These are phyloP conservation scores for Tetanocera ferruginea DNA, from an alignment of 2,888 invertebrate species.

Conservation along the genomic window DNA sequence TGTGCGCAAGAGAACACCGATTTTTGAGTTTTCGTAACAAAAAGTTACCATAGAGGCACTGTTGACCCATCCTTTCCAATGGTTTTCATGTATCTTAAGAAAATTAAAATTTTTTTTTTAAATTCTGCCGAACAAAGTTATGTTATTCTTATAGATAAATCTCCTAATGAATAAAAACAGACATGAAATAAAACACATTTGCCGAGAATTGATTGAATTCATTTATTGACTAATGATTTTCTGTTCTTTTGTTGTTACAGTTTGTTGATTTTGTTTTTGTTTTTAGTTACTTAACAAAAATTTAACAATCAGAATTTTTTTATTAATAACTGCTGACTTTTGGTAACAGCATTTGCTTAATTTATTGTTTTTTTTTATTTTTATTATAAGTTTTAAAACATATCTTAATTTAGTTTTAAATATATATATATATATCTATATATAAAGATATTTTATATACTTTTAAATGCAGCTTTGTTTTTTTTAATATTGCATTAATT, in stretches of 20 bases:
- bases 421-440: background rate
- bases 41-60: too few relatives aligned
- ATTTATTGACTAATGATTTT: slow-evolving; percentile 27
- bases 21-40: too few relatives aligned
- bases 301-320: slow-evolving; percentile 33
- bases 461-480: background rate
- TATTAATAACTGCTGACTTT: background rate
- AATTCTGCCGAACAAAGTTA: too few relatives aligned
- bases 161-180: too few relatives aligned
- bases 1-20: too few relatives aligned
- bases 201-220: slow-evolving; percentile 8
- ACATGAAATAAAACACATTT: too few relatives aligned
- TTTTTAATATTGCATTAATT: background rate
- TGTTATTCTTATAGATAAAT: too few relatives aligned
- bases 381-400: slow-evolving; percentile 1
- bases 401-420: slow-evolving; percentile 1
- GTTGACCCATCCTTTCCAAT: too few relatives aligned
- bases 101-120: too few relatives aligned
- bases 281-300: slow-evolving; percentile 10
- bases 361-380: background rate
- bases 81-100: too few relatives aligned
- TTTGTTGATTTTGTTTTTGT: background rate
- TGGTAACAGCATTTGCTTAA: background rate
- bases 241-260: too few relatives aligned
- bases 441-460: too few relatives aligned